Evolutionary conservation across 1,140 invertebrate genomes (phyloP).

Genomic region (Druon quercuslanigerum): DNA sequence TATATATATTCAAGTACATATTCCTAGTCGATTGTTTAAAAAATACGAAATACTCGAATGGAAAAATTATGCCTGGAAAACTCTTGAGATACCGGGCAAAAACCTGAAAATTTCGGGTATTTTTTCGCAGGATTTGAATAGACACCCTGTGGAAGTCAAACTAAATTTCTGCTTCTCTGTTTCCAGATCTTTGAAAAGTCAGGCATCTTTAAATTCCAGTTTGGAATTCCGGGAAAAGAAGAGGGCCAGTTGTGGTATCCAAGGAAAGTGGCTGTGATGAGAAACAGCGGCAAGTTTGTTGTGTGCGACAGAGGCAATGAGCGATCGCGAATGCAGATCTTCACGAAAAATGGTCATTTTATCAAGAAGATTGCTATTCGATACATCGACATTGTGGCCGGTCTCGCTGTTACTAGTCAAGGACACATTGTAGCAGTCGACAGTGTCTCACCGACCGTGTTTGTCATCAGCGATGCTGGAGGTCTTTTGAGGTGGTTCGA

Average conservation of each 20-base stretch:
- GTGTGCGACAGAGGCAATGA: constrained; percentile 98
- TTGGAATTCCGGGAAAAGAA: constrained; percentile 93
- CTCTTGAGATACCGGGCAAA: too few species aligned
- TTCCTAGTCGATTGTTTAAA: too few species aligned
- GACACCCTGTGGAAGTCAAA: too few species aligned
- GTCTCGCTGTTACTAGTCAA: constrained; percentile 91
- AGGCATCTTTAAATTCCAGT: constrained; percentile 91
- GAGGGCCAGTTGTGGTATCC: constrained; percentile 98
- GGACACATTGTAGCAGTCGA: constrained; percentile 98
- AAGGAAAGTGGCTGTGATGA: constrained; percentile 94
- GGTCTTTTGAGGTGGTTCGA: constrained; percentile 96
- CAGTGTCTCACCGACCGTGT: constrained; percentile 97
- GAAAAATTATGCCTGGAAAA: too few species aligned
- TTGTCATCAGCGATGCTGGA: constrained; percentile 92
- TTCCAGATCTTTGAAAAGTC: constrained; percentile 91
- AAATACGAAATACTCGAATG: too few species aligned
- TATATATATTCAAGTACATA: too few species aligned
- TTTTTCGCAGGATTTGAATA: too few species aligned
- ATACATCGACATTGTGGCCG: constrained; percentile 98
- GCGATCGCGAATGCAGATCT: constrained; percentile 97
- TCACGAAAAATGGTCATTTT: constrained; percentile 90
- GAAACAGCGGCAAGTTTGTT: constrained; percentile 91
- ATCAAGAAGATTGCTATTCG: constrained; percentile 95
- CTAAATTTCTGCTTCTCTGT: constrained; percentile 32
- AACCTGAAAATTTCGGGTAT: too few species aligned